These are phyloP conservation scores for Solen grandis DNA, from an alignment of 1,140 invertebrate species.

Conservation along the genomic window DNA sequence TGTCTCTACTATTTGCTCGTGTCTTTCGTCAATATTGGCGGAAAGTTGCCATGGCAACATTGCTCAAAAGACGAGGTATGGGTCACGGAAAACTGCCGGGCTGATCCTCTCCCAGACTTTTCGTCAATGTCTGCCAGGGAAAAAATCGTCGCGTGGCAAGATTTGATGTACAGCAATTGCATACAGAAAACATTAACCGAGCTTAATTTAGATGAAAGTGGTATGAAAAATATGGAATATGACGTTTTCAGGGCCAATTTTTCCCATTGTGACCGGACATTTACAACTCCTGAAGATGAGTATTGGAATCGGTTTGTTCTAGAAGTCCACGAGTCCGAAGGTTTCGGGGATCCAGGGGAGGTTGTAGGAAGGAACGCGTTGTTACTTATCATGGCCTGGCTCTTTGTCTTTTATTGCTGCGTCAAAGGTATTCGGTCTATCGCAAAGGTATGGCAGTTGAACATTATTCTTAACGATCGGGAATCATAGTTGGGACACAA, in stretches of 20 bases:
- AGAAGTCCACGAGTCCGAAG: constrained; percentile 4
- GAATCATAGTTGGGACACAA: no score
- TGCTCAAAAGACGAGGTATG: constrained; percentile 68
- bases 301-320: constrained; percentile 44
- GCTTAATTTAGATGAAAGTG: no score
- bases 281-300: constrained; percentile 9
- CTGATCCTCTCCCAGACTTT: constrained; percentile 43
- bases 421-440: not conserved
- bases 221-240: not conserved
- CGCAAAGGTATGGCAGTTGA: constrained; percentile 3
- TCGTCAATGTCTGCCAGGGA: not conserved
- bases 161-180: not conserved
- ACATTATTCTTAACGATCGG: no score
- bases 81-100: constrained; percentile 60
- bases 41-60: constrained; percentile 68
- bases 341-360: not conserved
- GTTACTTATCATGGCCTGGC: constrained; percentile 4
- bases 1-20: constrained; percentile 79
- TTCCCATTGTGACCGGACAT: not conserved
- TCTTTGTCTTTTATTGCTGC: constrained; percentile 29
- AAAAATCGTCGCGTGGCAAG: not conserved
- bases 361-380: constrained; percentile 23
- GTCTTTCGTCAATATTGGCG: constrained; percentile 70
- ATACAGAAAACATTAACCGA: not conserved
- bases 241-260: not conserved